phyloP scores from a whole-genome alignment of 2,888 invertebrate genomes.

The Luffia ferchaultella region DNA sequence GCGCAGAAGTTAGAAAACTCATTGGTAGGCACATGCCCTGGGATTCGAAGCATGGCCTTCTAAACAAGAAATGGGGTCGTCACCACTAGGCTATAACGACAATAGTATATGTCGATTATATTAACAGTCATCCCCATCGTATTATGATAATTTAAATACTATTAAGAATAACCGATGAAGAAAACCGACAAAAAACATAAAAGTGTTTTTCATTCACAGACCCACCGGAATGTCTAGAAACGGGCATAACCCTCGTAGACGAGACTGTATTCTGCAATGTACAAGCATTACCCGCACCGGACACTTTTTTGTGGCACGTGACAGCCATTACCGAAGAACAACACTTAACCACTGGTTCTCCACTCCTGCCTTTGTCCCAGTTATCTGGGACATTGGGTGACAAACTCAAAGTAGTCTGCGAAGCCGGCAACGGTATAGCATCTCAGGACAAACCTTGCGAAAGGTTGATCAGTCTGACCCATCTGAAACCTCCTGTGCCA shows the following conservation, averaged over 20 bases:
- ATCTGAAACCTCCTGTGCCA: slow-evolving; percentile 44
- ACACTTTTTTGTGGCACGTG: slow-evolving; percentile 53
- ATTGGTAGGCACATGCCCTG: too few relatives aligned
- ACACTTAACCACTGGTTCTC: slow-evolving; percentile 47
- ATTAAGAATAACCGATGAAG: too few relatives aligned
- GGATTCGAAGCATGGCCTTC: too few relatives aligned
- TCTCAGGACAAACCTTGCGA: slow-evolving; percentile 45
- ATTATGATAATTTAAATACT: too few relatives aligned
- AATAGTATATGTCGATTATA: too few relatives aligned
- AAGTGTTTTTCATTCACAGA: slow-evolving; percentile 30
- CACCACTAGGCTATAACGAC: too few relatives aligned
- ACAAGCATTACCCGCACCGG: slow-evolving; percentile 38
- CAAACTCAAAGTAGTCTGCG: slow-evolving; percentile 38
- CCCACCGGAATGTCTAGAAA: slow-evolving; percentile 46
- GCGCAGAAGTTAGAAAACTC: too few relatives aligned
- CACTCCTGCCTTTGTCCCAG: slow-evolving; percentile 39
- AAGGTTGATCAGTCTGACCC: slow-evolving; percentile 37
- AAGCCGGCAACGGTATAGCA: slow-evolving; percentile 48
- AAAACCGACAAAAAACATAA: too few relatives aligned
- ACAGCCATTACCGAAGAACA: slow-evolving; percentile 44
- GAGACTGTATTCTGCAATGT: slow-evolving; percentile 46
- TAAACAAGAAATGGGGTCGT: too few relatives aligned
- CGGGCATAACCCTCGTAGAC: slow-evolving; percentile 39
- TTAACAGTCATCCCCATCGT: too few relatives aligned
- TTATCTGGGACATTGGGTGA: slow-evolving; percentile 31